Evolutionary conservation across 2,888 invertebrate genomes (phyloP).

Genomic region (Caenorhabditis afra): DNA sequence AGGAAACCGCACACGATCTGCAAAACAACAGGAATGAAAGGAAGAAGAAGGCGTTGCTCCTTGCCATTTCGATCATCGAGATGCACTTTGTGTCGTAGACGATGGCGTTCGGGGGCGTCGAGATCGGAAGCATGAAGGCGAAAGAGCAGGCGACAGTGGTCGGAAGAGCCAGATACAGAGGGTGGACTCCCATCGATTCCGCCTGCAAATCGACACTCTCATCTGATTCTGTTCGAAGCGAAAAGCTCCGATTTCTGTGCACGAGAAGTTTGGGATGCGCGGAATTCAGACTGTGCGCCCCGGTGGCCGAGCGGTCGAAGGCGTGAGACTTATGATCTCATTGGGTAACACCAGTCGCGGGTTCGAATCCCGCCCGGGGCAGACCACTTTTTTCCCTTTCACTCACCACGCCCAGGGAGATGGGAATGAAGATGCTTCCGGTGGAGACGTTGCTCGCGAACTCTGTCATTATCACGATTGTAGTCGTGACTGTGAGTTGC

Average conservation of each 20-base stretch:
- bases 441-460: constrained; percentile 71
- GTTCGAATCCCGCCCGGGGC: constrained; percentile 58
- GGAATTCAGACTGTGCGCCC: constrained; percentile 41
- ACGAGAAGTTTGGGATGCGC: not conserved
- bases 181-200: constrained; percentile 78
- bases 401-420: constrained; percentile 60
- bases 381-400: constrained; percentile 5
- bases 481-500: constrained; percentile 57
- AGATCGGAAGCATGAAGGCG: constrained; percentile 83
- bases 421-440: constrained; percentile 72
- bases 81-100: constrained; percentile 80
- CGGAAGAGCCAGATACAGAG: constrained; percentile 81
- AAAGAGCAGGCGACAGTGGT: constrained; percentile 80
- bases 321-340: constrained; percentile 56
- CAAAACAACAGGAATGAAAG: too few species aligned
- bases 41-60: not conserved
- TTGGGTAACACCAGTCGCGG: constrained; percentile 49
- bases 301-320: constrained; percentile 58
- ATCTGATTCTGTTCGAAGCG: not conserved
- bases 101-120: constrained; percentile 84
- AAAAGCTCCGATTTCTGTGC: constrained; percentile 7
- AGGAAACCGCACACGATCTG: constrained; percentile 65
- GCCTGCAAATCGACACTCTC: constrained; percentile 51
- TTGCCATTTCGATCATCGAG: constrained; percentile 71
- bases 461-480: constrained; percentile 68